Percentiles rank a stretch among this genome's conserved stretches.
Evolutionary conservation across 2,797 vertebrate genomes (phyloP).

Genomic region (Rhabdophis nuchalis): DNA sequence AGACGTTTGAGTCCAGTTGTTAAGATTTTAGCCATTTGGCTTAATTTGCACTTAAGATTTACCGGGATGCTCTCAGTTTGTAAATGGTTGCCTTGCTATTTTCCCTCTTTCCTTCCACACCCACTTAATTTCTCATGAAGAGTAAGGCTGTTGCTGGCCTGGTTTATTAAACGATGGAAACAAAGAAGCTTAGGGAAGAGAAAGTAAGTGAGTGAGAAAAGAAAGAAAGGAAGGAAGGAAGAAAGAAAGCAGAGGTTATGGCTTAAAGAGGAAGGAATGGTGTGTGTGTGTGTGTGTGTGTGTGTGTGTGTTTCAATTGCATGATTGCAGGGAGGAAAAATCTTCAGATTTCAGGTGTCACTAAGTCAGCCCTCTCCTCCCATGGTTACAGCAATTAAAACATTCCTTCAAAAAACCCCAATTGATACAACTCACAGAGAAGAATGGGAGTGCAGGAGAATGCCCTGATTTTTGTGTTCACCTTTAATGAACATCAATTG

Average conservation of each 20-base stretch:
- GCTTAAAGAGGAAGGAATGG: neutral
- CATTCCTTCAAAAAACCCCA: neutral
- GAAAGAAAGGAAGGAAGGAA: neutral
- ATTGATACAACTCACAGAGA: conserved; percentile 1
- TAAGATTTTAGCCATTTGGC: neutral
- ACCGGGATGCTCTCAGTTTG: conserved; percentile 15
- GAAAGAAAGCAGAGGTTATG: neutral
- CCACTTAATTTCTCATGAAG: conserved; percentile 20
- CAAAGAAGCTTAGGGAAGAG: conserved; percentile 2
- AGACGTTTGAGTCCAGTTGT: conserved; percentile 1
- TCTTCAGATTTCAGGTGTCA: conserved; percentile 5
- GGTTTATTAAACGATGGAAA: conserved; percentile 11
- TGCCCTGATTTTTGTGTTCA: conserved; percentile 22
- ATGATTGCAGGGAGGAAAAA: neutral
- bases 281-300: neutral
- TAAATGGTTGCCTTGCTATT: conserved; percentile 27
- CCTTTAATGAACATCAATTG: neutral
- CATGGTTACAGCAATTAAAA: conserved; percentile 3
- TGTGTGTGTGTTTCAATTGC: neutral
- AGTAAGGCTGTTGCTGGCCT: neutral
- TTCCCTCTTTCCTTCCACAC: conserved; percentile 39
- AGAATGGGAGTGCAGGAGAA: conserved; percentile 30
- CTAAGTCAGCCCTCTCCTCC: too few species aligned
- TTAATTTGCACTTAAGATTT: neutral
- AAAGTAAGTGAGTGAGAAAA: conserved; percentile 9